These are phyloP conservation scores for Aphelenchoides avenae DNA, from an alignment of 1,140 invertebrate genomes.

Conservation along the genomic window DNA sequence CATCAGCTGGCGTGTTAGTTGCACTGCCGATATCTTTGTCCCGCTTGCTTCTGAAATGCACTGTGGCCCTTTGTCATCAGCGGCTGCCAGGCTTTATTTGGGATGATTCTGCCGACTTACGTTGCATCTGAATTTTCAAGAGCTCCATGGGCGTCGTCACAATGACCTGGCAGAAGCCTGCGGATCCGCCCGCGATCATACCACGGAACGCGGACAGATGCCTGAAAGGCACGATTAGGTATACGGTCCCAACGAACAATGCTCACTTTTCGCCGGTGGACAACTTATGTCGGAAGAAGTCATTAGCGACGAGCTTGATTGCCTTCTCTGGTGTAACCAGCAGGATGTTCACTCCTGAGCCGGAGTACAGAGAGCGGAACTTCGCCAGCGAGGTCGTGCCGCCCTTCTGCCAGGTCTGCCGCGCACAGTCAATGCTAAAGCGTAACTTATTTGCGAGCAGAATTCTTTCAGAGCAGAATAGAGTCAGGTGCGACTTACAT, in stretches of 20 bases:
- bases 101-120: too few species aligned
- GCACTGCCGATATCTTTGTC: slow-evolving; percentile 74
- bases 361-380: slow-evolving; percentile 51
- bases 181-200: slow-evolving; percentile 85
- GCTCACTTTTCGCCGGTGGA: slow-evolving; percentile 64
- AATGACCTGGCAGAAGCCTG: slow-evolving; percentile 93
- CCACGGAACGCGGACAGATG: slow-evolving; percentile 71
- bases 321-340: slow-evolving; percentile 98
- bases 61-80: too few species aligned
- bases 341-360: slow-evolving; percentile 85
- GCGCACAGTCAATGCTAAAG: slow-evolving; percentile 55
- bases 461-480: too few species aligned
- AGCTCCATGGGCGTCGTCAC: slow-evolving; percentile 99
- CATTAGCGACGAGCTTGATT: slow-evolving; percentile 96
- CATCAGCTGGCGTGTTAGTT: slow-evolving; percentile 20
- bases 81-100: too few species aligned
- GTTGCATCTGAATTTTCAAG: slow-evolving; percentile 94
- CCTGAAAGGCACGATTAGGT: too few species aligned
- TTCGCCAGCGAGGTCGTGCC: slow-evolving; percentile 43
- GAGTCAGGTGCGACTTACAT: too few species aligned
- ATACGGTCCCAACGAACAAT: slow-evolving; percentile 10
- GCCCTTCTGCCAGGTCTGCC: slow-evolving; percentile 52
- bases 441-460: too few species aligned
- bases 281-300: slow-evolving; percentile 85
- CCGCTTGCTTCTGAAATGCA: slow-evolving; percentile 47